Evolutionary conservation across 2,888 invertebrate genomes (phyloP), one percentile per base, ranked within the genome.

Genomic region (Megastigmus dorsalis): DNA sequence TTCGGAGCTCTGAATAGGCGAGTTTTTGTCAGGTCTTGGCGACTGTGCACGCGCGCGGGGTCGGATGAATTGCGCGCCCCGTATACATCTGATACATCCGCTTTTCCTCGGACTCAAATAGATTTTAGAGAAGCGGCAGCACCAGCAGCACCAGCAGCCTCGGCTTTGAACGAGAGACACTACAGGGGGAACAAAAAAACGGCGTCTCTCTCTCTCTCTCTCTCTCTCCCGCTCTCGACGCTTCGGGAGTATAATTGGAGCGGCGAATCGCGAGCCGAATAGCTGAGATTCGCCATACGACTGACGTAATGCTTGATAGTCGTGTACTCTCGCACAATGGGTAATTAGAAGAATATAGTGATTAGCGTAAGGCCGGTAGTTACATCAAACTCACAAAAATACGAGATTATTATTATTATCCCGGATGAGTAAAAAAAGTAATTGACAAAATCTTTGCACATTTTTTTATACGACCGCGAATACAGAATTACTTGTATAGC

Each of bases 71-170:
- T 52, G 69, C 28, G 20, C 26, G 41, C 50, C 15, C 33, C 65
- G 50, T 63, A 68, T 68, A n/a, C n/a, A 74, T 52, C 28, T 30
- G 74, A 74, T 74, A 65, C 74, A 70, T 74, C 69, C 69, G 74
- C 69, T 69, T 65, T 66, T 54, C 69, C 52, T 54, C 45, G 50
- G 20, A 65, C 59, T 41, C 62, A 67, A 63, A 63, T 68, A 48
- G 68, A 68, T 57, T 57, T 68, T 57, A 48, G 55, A 57, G 59
- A 67, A 60, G 52, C n/a, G n/a, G n/a, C n/a, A n/a, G n/a, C n/a
- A n/a, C n/a, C n/a, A n/a, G n/a, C n/a, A n/a, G n/a, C n/a, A 6
- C 18, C 26, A 20, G 15, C 26, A n/a, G 28, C 69, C 20, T 33
- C 59, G 41, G 41, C 50, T 60, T 38, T 41, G 59, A 60, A 28